These are phyloP conservation scores for Dicranocentrus wangi DNA, from an alignment of 2,888 invertebrate genomes.

Conservation along the genomic window DNA sequence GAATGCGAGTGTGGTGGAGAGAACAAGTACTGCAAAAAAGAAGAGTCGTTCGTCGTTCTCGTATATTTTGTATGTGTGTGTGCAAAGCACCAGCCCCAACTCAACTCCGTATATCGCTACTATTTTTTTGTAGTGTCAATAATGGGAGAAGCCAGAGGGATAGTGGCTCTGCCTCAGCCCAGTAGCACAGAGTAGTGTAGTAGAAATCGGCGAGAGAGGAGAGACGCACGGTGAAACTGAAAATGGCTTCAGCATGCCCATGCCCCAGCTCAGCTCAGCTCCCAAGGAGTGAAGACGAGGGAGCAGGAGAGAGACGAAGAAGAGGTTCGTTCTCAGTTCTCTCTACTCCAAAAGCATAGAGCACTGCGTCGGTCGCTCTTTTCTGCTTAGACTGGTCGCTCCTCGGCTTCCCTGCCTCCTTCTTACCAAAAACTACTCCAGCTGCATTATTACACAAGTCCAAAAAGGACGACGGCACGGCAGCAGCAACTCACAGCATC, in stretches of 20 bases:
- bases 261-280: slow-evolving; percentile 31
- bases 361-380: slow-evolving; percentile 72
- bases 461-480: slow-evolving; percentile 48
- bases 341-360: slow-evolving; percentile 65
- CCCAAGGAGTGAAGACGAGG: too few species aligned
- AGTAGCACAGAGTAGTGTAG: slow-evolving; percentile 16
- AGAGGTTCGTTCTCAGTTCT: slow-evolving; percentile 20
- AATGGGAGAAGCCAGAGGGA: slow-evolving; percentile 12
- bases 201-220: slow-evolving; percentile 46
- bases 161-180: neutral
- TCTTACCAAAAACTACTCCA: slow-evolving; percentile 29
- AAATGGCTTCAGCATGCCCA: slow-evolving; percentile 56
- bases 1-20: slow-evolving; percentile 26
- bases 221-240: slow-evolving; percentile 45
- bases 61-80: neutral
- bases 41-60: too few species aligned
- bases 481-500: neutral
- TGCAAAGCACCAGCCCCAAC: neutral
- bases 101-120: slow-evolving; percentile 6
- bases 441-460: slow-evolving; percentile 58
- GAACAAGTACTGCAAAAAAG: neutral
- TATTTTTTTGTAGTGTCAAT: slow-evolving; percentile 9
- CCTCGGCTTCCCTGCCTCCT: slow-evolving; percentile 36
- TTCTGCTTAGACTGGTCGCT: slow-evolving; percentile 40
- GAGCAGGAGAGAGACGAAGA: neutral